A percentile compares a stretch with the other conserved stretches of the same genome.
Conservation (phyloP, 2,113 vertebrate genomes). For the Burhinus bistriatus region DNA sequence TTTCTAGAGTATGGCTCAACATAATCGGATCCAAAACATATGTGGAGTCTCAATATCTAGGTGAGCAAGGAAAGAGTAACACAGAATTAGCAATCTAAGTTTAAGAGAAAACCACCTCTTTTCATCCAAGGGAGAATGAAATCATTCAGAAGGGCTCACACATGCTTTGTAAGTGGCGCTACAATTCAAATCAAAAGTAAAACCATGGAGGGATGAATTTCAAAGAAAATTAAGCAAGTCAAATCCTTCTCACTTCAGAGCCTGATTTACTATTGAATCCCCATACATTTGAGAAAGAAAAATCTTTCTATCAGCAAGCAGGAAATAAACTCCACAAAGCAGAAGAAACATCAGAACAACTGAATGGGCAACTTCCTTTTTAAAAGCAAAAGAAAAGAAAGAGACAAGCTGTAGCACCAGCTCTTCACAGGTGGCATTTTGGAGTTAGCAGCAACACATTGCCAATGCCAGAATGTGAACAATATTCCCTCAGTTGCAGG, state of each 20-base stretch:
- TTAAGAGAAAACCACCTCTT: neutral
- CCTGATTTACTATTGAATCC: neutral
- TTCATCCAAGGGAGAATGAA: neutral
- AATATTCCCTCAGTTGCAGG: neutral
- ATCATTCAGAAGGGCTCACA: neutral
- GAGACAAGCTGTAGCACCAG: neutral
- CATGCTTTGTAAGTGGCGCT: neutral
- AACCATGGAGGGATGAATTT: neutral
- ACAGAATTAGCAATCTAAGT: neutral
- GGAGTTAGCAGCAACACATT: neutral
- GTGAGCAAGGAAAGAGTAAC: neutral
- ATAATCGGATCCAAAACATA: neutral
- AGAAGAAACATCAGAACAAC: neutral
- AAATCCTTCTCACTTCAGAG: neutral
- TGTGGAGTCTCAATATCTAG: neutral
- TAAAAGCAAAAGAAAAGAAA: neutral
- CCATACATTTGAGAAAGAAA: neutral
- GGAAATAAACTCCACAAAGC: neutral
- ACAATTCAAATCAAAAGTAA: neutral
- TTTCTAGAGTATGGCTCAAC: neutral
- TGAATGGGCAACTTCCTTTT: neutral
- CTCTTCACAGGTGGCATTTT: neutral
- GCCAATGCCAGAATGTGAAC: neutral
- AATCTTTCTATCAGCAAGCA: neutral
- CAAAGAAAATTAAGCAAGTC: neutral